Evolutionary conservation across 2,888 invertebrate species (phyloP), one percentile per base, ranked within the genome.

Genomic region (Syritta pipiens): DNA sequence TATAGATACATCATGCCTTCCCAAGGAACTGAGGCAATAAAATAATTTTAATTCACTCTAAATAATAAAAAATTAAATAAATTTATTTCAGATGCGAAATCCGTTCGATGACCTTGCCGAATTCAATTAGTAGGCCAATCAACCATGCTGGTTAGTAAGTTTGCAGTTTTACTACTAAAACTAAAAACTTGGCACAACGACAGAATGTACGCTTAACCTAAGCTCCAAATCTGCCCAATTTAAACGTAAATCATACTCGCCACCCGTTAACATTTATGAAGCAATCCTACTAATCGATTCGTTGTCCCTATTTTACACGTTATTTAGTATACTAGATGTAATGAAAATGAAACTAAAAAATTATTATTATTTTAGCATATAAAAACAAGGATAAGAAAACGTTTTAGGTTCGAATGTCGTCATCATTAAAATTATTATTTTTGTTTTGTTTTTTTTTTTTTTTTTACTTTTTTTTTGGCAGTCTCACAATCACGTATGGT

Each of bases 81-180:
- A 40, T 57, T 42, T 1, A 1, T 35, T 30, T 90, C 89, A 93
- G 93, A 85, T 88, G 90, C 87, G 94, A 94, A 84, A 91, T 94
- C 59, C 89, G 90, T 82, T 90, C 91, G 71, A 93, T 94, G 93
- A 93, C 93, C 26, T 90, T 92, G 44, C 93, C 94, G 3, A 94
- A 94, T 85, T 91, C 90, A 83, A 93, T 94, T 83, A 93, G 92
- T 84, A 89, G 92, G 53, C 90, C 88, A 14, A 86, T 89, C 12
- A 88, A 88, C 71, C 87, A 88, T 57, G 87, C 88, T 24, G 89
- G 89, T 82, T 88, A 60, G 40, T n/a, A 6, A 48, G 28, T 44
- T 26, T 37, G 1, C 14, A 35, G 14, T 19, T 37, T 14, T 35
- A 20, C 26, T 44, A 22, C 51, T 35, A 35, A 2, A 17, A 51